Evolutionary conservation across 2,888 invertebrate genomes (phyloP).

Genomic region (Mythimna albipuncta): DNA sequence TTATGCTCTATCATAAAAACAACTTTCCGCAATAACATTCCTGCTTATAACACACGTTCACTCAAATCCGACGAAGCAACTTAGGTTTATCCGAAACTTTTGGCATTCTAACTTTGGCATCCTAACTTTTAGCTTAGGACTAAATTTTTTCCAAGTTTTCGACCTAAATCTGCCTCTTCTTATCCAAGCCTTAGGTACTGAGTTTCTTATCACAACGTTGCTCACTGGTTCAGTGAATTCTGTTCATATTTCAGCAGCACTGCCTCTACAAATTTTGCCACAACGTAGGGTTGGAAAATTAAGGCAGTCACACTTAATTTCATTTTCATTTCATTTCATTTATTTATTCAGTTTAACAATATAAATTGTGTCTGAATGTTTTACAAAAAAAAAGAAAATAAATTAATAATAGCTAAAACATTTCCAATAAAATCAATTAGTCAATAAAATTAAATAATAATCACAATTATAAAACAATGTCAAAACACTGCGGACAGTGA

Average conservation of each 20-base stretch:
- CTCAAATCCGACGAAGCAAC: slow-evolving; percentile 11
- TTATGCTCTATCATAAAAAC: neutral
- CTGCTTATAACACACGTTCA: slow-evolving; percentile 13
- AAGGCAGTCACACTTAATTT: no score
- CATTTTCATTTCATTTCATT: no score
- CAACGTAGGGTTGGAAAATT: no score
- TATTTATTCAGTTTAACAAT: no score
- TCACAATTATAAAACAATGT: no score
- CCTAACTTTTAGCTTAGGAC: slow-evolving; percentile 30
- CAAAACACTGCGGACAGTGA: no score
- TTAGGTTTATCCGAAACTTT: slow-evolving; percentile 23
- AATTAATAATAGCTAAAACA: no score
- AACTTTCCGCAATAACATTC: neutral
- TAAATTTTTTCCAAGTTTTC: slow-evolving; percentile 30
- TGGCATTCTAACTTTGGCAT: slow-evolving; percentile 28
- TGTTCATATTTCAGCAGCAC: slow-evolving; percentile 31
- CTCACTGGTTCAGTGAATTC: slow-evolving; percentile 17
- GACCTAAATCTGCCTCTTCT: slow-evolving; percentile 18
- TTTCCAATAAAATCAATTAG: no score
- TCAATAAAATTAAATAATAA: no score
- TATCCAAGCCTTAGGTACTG: neutral
- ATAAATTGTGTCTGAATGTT: no score
- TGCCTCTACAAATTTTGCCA: slow-evolving; percentile 22
- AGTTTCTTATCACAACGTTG: slow-evolving; percentile 28
- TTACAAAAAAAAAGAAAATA: no score